Conservation (phyloP, 2,888 invertebrate species). For the Plagodis pulveraria region DNA sequence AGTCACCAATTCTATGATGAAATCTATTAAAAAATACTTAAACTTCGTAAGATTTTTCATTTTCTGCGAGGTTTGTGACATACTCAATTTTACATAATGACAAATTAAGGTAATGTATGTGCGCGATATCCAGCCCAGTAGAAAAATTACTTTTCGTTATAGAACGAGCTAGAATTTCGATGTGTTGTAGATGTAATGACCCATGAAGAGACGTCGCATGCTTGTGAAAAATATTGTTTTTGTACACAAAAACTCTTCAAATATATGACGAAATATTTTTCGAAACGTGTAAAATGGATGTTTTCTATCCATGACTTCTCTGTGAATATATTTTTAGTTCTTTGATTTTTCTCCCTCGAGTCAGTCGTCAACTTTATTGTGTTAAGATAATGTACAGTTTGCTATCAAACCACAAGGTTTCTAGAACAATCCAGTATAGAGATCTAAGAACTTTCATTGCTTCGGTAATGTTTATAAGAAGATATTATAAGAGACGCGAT, state of each 20-base stretch:
- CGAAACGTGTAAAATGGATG: slow-evolving; percentile 69
- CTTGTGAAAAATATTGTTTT: slow-evolving; percentile 60
- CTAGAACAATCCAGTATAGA: no score
- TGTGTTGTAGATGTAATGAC: slow-evolving; percentile 67
- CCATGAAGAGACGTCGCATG: slow-evolving; percentile 48
- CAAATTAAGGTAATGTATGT: slow-evolving; percentile 17
- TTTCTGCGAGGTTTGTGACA: no score
- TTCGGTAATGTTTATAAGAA: no score
- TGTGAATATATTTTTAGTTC: slow-evolving; percentile 46
- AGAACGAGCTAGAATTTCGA: slow-evolving; percentile 76
- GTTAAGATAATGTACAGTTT: no score
- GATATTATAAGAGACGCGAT: not conserved
- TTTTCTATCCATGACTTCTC: slow-evolving; percentile 58
- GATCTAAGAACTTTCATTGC: no score
- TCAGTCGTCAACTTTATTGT: slow-evolving; percentile 10
- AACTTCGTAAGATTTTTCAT: no score
- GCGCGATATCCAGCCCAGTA: slow-evolving; percentile 39
- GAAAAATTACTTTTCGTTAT: slow-evolving; percentile 53
- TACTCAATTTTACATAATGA: no score
- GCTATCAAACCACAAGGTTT: no score
- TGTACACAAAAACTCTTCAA: slow-evolving; percentile 60
- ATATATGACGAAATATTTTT: slow-evolving; percentile 66
- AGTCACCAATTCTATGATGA: no score
- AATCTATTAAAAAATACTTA: no score
- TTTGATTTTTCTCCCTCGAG: slow-evolving; percentile 39